Evolutionary conservation across 2,888 invertebrate genomes (phyloP).

Genomic region (Xestobium rufovillosum): DNA sequence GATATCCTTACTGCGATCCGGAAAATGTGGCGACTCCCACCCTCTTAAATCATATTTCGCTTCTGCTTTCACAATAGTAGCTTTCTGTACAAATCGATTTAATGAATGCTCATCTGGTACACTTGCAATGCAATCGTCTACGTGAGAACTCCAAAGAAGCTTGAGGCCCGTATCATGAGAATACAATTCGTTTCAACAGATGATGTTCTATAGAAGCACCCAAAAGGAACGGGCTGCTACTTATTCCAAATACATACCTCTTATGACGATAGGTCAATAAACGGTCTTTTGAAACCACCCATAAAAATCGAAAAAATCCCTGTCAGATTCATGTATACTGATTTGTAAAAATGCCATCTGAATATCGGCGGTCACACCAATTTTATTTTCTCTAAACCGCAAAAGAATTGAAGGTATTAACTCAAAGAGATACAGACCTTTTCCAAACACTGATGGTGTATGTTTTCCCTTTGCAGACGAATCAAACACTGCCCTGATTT

Average conservation of each 20-base stretch:
- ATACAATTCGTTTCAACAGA: slow-evolving; percentile 8
- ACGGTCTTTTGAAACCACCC: slow-evolving; percentile 15
- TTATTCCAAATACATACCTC: slow-evolving; percentile 16
- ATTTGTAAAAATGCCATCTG: slow-evolving; percentile 32
- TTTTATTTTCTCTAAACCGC: slow-evolving; percentile 19
- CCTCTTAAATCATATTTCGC: slow-evolving; percentile 16
- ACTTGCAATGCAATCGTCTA: slow-evolving; percentile 11
- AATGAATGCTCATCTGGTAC: slow-evolving; percentile 7
- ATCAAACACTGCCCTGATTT: slow-evolving; percentile 1
- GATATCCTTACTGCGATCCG: too few species aligned
- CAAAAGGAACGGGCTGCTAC: slow-evolving; percentile 19
- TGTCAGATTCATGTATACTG: slow-evolving; percentile 22
- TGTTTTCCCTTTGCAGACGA: too few species aligned
- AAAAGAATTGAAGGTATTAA: slow-evolving; percentile 13
- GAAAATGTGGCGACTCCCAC: too few species aligned
- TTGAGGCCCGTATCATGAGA: slow-evolving; percentile 6
- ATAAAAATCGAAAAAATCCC: slow-evolving; percentile 29
- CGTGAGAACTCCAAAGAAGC: slow-evolving; percentile 11
- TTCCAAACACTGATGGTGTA: not conserved
- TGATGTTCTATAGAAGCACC: slow-evolving; percentile 19
- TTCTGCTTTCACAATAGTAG: slow-evolving; percentile 9
- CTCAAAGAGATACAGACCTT: not conserved
- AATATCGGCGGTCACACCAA: slow-evolving; percentile 28
- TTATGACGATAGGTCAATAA: slow-evolving; percentile 14
- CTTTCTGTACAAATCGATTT: slow-evolving; percentile 11